Base-by-base conservation (phyloP, 2,888 invertebrate species). In the Drosophila bunnanda region DNA sequence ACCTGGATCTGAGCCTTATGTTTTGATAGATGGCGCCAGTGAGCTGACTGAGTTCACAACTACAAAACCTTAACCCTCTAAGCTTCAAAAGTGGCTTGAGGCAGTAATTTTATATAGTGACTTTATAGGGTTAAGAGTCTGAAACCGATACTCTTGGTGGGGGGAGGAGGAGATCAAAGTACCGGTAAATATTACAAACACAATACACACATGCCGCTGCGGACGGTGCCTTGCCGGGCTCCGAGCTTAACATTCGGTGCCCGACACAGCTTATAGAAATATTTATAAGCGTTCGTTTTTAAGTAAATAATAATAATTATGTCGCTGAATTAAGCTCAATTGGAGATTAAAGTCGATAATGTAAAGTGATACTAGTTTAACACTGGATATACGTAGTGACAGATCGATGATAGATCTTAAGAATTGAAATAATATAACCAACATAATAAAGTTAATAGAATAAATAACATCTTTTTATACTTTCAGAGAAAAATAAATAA, bases 11-110 rank as follows among this genome's bases (percentile, higher is more conserved):
- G 5, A 9, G 9, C 15, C 15, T 44, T 44, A 44, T 44, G 25
- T 44, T 25, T 44, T 44, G 44, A 44, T 44, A 44, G 44, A 15
- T 44, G 44, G 44, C 44, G 44, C 44, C 25, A 44, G 43, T 3
- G 43, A 4, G 22, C 43, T 13, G 39, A 20, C 2, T 20, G 12
- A 41, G 10, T 39, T 39, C 20, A 41, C 13, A 44, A 25, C 20
- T 12, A 25, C 15, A 25, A 44, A 25, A 44, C 22, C 15, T 15
- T 44, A 44, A 44, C 25, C 44, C 44, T 15, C 4, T 20, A 10
- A 17, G 15, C 15, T 2, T 0, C 15, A 36, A 15, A 7, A 36
- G 17, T 17, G 9, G 2, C 10, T 39, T 39, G 39, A 10, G 10
- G 8, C 17, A 1, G 17, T 22, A 2, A 15, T 43, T 15, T 2